Conservation (phyloP, 2,797 vertebrate genomes). For the Brachymystax lenok region DNA sequence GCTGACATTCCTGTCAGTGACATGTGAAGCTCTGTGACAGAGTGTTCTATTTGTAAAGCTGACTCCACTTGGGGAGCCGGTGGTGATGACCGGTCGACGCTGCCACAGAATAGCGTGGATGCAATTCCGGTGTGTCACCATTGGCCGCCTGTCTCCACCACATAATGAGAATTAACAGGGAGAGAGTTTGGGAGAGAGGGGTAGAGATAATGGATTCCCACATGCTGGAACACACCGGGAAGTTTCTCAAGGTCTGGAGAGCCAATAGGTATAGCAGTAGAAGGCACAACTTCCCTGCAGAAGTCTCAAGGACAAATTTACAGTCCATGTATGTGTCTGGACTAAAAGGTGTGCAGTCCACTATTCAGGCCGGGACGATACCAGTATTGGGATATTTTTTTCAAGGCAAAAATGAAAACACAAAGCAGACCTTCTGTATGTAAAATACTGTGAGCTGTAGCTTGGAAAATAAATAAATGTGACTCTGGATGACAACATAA, state of each 20-base stretch:
- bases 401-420: background rate
- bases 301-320: too few species aligned
- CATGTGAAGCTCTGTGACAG: constrained; percentile 29
- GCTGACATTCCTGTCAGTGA: constrained; percentile 17
- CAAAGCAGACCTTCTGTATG: background rate
- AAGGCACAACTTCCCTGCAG: constrained; percentile 10
- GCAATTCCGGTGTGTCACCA: constrained; percentile 30
- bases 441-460: too few species aligned
- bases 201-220: constrained; percentile 25
- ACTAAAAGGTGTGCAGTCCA: background rate
- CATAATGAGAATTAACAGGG: constrained; percentile 42
- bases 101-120: constrained; percentile 26
- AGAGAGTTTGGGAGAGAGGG: too few species aligned
- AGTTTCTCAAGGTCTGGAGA: constrained; percentile 27
- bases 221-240: constrained; percentile 17
- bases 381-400: too few species aligned
- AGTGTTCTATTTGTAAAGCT: constrained; percentile 40
- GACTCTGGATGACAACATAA: too few species aligned
- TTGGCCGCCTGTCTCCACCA: constrained; percentile 38
- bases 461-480: too few species aligned
- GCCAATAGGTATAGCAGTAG: background rate
- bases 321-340: too few species aligned
- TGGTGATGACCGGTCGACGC: constrained; percentile 39
- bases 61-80: constrained; percentile 41
- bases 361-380: background rate